These are phyloP conservation scores for Leucosticte australis DNA, from an alignment of 2,113 vertebrate species.

Conservation along the genomic window DNA sequence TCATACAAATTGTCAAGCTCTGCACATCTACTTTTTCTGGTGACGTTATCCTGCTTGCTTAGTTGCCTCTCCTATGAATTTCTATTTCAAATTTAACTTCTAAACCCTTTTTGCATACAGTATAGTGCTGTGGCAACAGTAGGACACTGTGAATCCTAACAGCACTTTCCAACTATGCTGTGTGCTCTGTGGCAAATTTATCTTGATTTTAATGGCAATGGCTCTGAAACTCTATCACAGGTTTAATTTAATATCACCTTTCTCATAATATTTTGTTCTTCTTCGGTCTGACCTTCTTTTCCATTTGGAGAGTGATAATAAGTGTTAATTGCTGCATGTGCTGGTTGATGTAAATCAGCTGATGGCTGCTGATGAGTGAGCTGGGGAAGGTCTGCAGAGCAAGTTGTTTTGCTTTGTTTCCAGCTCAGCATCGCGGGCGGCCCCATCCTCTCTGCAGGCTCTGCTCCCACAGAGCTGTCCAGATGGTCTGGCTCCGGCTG, in stretches of 20 bases:
- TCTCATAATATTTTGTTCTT: not conserved
- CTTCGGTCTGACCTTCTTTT: not conserved
- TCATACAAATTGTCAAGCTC: not conserved
- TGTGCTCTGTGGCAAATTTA: not conserved
- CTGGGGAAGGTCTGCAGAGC: not conserved
- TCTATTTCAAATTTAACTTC: not conserved
- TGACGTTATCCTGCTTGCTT: not conserved
- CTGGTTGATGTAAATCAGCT: not conserved
- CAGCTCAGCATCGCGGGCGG: not conserved
- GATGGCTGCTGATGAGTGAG: not conserved
- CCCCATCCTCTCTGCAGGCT: conserved; percentile 28
- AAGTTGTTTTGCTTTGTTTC: conserved; percentile 19
- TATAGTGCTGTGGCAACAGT: not conserved
- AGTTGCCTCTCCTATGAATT: not conserved
- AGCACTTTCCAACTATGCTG: not conserved
- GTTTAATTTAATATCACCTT: not conserved
- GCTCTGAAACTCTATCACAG: not conserved
- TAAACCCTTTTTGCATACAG: not conserved
- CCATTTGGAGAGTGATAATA: not conserved
- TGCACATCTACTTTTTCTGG: not conserved
- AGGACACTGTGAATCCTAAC: not conserved
- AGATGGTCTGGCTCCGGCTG: conserved; percentile 44
- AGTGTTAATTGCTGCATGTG: not conserved
- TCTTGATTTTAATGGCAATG: not conserved
- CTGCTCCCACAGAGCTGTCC: conserved; percentile 26